These are phyloP conservation scores for Teleopsis dalmanni DNA, from an alignment of 1,140 invertebrate species.

Conservation along the genomic window DNA sequence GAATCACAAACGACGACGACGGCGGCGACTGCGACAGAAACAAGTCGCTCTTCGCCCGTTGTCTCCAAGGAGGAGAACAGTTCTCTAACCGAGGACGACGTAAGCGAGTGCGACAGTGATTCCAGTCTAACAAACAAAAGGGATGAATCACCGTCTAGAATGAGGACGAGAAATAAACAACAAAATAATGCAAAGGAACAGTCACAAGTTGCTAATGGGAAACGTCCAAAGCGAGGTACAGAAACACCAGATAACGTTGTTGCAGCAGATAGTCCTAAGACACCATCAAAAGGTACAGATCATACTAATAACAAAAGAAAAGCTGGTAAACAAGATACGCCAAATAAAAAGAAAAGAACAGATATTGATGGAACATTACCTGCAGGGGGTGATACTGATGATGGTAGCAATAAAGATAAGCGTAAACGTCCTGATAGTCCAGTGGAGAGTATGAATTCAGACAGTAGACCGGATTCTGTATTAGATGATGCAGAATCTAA, in stretches of 20 bases:
- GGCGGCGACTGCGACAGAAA: slow-evolving; percentile 31
- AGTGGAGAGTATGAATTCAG: slow-evolving; percentile 70
- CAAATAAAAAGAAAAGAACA: slow-evolving; percentile 66
- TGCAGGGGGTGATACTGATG: slow-evolving; percentile 17
- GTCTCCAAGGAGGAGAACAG: slow-evolving; percentile 63
- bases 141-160: slow-evolving; percentile 74
- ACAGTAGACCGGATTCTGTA: slow-evolving; percentile 60
- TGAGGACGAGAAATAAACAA: slow-evolving; percentile 78
- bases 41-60: slow-evolving; percentile 53
- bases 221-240: slow-evolving; percentile 61
- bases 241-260: slow-evolving; percentile 57
- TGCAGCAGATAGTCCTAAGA: slow-evolving; percentile 47
- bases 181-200: slow-evolving; percentile 30
- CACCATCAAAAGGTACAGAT: slow-evolving; percentile 45
- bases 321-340: slow-evolving; percentile 57
- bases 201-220: slow-evolving; percentile 52
- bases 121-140: slow-evolving; percentile 62
- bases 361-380: slow-evolving; percentile 36
- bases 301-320: slow-evolving; percentile 51
- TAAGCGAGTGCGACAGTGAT: slow-evolving; percentile 88
- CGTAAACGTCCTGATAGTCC: slow-evolving; percentile 65
- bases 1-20: slow-evolving; percentile 44
- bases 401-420: slow-evolving; percentile 53
- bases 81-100: slow-evolving; percentile 89
- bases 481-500: slow-evolving; percentile 65